Base-by-base conservation (phyloP, 2,113 vertebrate genomes). In the Orthochromis indermauri region DNA sequence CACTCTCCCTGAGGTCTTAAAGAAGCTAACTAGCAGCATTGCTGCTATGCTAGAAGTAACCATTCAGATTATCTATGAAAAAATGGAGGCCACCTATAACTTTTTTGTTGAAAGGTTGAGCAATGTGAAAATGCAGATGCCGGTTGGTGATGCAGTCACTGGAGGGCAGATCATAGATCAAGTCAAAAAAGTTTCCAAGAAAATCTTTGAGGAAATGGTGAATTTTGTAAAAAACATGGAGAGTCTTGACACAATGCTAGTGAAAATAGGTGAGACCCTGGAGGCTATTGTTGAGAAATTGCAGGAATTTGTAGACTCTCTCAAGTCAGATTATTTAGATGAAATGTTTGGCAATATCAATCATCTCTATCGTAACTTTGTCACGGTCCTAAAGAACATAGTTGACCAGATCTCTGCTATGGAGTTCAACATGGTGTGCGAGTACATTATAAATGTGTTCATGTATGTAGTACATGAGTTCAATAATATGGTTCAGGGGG, bases 1-100 rank as follows among this genome's bases (percentile, higher is more conserved):
- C 68, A 97, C 97, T 26, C 89, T 95, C 33, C 96, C 97, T 89
- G 96, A 98, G 87, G 94, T 98, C 68, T 95, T 93, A 42, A 55
- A 91, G 3, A 91, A 93, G 88, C 66, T 95, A 83, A 95, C 95
- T 79, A 94, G 42, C 5, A 88, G 93, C 21, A 63, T 92, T 85
- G 92, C 78, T 12, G 45, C 82, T 40, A 59, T 10, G 54, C 63
- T 97, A 17, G 95, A 97, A 49, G 12, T 2, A 82, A 42, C 57
- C 12, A 19, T 82, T 42, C 35, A 93, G 47, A 86, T 86, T 68
- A 82, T 92, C 33, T 83, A 17, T 85, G 61, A 86, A 8, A 91
- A 85, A 26, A 19, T 97, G 59, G 95, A 96, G 24, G 80, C 85
- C 4, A 90, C 94, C 61, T 94, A 97, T 51, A 95, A 96, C 89